Conservation (phyloP, 2,113 vertebrate species). For the Corythornis cristatus region DNA sequence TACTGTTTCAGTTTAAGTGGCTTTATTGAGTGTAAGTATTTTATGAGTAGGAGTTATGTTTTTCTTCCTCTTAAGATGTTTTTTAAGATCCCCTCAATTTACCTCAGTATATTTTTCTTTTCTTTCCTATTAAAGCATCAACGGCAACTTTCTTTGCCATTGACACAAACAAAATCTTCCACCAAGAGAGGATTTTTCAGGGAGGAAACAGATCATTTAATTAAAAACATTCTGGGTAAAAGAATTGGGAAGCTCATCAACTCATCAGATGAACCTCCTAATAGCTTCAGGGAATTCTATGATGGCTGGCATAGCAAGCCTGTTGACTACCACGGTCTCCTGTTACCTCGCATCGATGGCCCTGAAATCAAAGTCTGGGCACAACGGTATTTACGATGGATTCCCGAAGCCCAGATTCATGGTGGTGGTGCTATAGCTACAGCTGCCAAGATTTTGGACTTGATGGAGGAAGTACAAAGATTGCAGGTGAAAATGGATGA, state of each 20-base stretch:
- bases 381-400: slow-evolving; percentile 88
- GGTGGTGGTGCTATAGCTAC: slow-evolving; percentile 80
- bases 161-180: slow-evolving; percentile 80
- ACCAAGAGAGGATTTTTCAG: slow-evolving; percentile 89
- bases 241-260: slow-evolving; percentile 86
- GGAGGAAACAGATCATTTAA: slow-evolving; percentile 87
- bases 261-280: slow-evolving; percentile 78
- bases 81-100: neutral
- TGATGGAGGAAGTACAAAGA: slow-evolving; percentile 80
- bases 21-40: neutral
- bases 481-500: slow-evolving; percentile 76
- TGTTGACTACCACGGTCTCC: slow-evolving; percentile 81
- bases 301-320: slow-evolving; percentile 84
- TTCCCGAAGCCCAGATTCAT: slow-evolving; percentile 85
- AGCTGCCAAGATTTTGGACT: slow-evolving; percentile 79
- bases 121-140: slow-evolving; percentile 79
- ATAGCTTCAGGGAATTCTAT: slow-evolving; percentile 80
- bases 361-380: slow-evolving; percentile 85
- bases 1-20: neutral
- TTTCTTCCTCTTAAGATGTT: neutral
- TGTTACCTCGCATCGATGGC: slow-evolving; percentile 83
- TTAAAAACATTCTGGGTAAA: slow-evolving; percentile 88
- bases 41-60: neutral
- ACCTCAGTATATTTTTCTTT: neutral
- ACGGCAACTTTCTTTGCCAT: slow-evolving; percentile 87